Percentiles rank a stretch among this genome's conserved stretches.
Evolutionary conservation across 2,797 vertebrate genomes (phyloP).

Genomic region (Parotocinclus haroldoi): DNA sequence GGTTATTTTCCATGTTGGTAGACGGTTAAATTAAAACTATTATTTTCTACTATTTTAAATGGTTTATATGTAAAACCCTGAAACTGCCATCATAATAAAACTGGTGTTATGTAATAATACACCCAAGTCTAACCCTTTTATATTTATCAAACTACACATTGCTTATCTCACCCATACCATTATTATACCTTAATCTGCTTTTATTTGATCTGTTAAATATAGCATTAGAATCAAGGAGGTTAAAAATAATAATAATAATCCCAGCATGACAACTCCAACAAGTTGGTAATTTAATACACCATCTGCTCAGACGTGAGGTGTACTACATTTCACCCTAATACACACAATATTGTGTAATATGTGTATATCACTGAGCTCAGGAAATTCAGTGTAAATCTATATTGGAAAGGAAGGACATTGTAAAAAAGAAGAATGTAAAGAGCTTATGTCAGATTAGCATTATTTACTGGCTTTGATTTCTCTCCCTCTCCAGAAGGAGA

Average conservation of each 20-base stretch:
- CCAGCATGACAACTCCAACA: slow-evolving; percentile 37
- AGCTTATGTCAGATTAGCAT: slow-evolving; percentile 68
- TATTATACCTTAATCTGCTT: slow-evolving; percentile 51
- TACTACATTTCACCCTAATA: slow-evolving; percentile 41
- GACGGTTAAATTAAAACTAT: too few species aligned
- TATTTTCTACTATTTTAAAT: too few species aligned
- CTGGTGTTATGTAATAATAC: too few species aligned
- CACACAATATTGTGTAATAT: slow-evolving; percentile 43
- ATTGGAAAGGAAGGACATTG: not conserved
- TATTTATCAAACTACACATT: not conserved
- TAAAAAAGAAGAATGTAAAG: slow-evolving; percentile 36
- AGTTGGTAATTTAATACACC: slow-evolving; percentile 55
- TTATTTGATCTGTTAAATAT: slow-evolving; percentile 32
- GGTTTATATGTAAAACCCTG: too few species aligned
- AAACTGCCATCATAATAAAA: too few species aligned
- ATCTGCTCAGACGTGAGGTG: slow-evolving; percentile 38
- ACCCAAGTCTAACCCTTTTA: too few species aligned
- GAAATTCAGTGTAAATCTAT: slow-evolving; percentile 53
- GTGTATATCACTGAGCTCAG: slow-evolving; percentile 41
- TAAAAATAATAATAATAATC: slow-evolving; percentile 45
- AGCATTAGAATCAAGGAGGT: slow-evolving; percentile 30
- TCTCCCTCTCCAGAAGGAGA: slow-evolving; percentile 64
- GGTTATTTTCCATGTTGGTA: too few species aligned
- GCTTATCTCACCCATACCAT: slow-evolving; percentile 40
- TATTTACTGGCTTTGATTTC: slow-evolving; percentile 66